Evolutionary conservation across 2,113 vertebrate genomes (phyloP), one percentile per base, ranked within the genome.

Genomic region (Rhineura floridana): DNA sequence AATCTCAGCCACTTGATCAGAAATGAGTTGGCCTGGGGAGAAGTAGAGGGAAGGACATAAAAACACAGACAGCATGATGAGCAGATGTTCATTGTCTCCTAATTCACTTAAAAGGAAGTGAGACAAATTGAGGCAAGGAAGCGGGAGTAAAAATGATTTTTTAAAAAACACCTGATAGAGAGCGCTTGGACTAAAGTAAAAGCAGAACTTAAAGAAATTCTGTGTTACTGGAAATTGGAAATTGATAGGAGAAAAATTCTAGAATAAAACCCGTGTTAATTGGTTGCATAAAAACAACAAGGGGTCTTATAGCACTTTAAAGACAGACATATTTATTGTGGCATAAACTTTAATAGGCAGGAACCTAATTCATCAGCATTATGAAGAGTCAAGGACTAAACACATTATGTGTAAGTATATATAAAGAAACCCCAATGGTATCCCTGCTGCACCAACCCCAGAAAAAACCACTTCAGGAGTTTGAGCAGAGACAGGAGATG

Each of bases 1-100:
- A 48, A 99, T 98, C 95, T 99, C 98, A 0, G 98, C 93, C 85
- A 99, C 93, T 82, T 97, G 96, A 73, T 99, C 98, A 0, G 98
- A 99, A 92, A 99, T 99, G 83, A 99, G 98, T 90, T 99, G 99
- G 79, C 98, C 99, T 96, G 55, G 63, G 86, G 86, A 59, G n/a
- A 92, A 84, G 92, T n/a, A 65, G 36, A 82, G 25, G 78, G 9
- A 25, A 39, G 9, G 17, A 42, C 23, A 84, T 65, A 50, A 80
- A 87, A 15, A 3, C n/a, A 83, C 21, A 48, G 15, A 28, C 4
- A 83, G 72, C n/a, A 72, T 0, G 2, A 88, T 1, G 3, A 77
- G 79, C 9, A 30, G 42, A 3, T 55, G 6, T 76, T 91, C 86
- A 9, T 89, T 11, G 2, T 67, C 73, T 85, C 9, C 42, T 87